Base-by-base conservation (phyloP, 2,888 invertebrate genomes). In the Synergus gifuensis region DNA sequence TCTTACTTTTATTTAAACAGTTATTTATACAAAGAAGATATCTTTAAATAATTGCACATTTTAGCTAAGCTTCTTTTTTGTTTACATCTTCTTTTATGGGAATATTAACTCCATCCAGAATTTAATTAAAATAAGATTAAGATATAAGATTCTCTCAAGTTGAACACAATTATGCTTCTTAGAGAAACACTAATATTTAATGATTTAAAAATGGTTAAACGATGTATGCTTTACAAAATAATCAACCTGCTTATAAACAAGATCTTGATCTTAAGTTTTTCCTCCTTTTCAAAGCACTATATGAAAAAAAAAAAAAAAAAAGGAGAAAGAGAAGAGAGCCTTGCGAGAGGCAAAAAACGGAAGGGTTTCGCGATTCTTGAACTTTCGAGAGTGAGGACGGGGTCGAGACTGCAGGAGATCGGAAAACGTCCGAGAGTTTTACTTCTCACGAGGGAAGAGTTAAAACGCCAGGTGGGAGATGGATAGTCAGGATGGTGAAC, bases 391-490 rank as follows among this genome's bases (percentile, higher is more conserved):
- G 81, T 88, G 90, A 87, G 85, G 86, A 89, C 89, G 86, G 87
- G 89, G 88, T 89, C 86, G 87, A 87, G 88, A 92, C 92, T 91
- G 91, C 90, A 87, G 85, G 86, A 88, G 89, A 91, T 91, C 89
- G 88, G 90, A 88, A 91, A 89, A 91, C 88, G 89, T 88, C 87
- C 84, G 88, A 87, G 90, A 91, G 91, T 92, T 92, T 92, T 91
- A 91, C 90, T 89, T 85, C 85, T 86, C 81, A 83, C 77, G 77
- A 69, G 80, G 85, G 85, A 87, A 87, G 87, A 88, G 85, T 87
- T 84, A 85, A 81, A 81, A 80, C 60, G 63, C 79, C 83, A 85
- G 84, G 87, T 87, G 87, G 88, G 85, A 87, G 87, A 85, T 82
- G 79, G 67, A 78, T 67, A 67, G 76, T 77, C 80, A 78, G 80